These are phyloP conservation scores for Andinoacara biseriatus DNA, from an alignment of 2,113 vertebrate genomes.

Conservation along the genomic window DNA sequence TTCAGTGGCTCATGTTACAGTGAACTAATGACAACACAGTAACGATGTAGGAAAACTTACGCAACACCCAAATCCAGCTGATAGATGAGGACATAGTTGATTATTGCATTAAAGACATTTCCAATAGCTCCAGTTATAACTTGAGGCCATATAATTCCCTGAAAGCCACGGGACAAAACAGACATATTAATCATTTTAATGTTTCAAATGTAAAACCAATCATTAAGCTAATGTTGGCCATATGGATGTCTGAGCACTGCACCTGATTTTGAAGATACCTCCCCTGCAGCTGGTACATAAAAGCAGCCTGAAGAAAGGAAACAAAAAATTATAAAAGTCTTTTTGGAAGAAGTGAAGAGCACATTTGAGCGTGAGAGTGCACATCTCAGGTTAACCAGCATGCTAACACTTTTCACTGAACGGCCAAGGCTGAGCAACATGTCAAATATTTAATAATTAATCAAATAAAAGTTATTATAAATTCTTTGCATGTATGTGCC, in stretches of 20 bases:
- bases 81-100: conserved; percentile 88
- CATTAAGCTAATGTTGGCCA: background rate
- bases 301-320: conserved; percentile 81
- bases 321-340: background rate
- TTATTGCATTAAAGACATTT: conserved; percentile 86
- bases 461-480: background rate
- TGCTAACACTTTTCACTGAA: background rate
- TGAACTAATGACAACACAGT: background rate
- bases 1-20: background rate
- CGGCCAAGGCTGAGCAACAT: background rate
- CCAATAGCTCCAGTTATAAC: conserved; percentile 84
- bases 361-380: background rate
- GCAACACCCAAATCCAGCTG: conserved; percentile 85
- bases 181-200: background rate
- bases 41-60: conserved; percentile 80
- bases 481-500: too few species aligned
- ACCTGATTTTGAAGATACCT: conserved; percentile 92
- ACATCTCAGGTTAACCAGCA: background rate
- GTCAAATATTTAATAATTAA: background rate
- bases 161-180: conserved; percentile 41
- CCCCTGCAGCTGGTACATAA: conserved; percentile 89
- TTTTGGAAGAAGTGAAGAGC: background rate
- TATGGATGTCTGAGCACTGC: background rate
- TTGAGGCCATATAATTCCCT: conserved; percentile 94
- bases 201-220: background rate